Conservation (phyloP, 2,888 invertebrate genomes). For the Gasteruption jaculator region DNA sequence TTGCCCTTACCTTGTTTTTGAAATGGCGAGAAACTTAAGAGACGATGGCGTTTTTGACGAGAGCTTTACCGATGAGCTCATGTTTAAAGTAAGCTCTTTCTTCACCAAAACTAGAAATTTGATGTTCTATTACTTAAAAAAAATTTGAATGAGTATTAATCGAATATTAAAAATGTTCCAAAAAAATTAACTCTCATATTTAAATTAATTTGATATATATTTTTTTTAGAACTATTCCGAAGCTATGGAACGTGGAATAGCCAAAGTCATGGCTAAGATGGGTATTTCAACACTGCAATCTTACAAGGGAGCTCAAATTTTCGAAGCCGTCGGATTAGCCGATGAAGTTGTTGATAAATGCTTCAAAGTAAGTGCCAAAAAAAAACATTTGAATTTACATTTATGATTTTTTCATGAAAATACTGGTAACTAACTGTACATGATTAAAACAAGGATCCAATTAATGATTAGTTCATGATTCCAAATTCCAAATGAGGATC, state of each 20-base stretch:
- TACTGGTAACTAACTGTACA: conserved; percentile 12
- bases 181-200: neutral
- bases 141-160: conserved; percentile 11
- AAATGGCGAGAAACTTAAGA: conserved; percentile 82
- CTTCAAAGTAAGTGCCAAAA: conserved; percentile 72
- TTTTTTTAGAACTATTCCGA: conserved; percentile 70
- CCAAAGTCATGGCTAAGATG: conserved; percentile 99
- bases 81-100: conserved; percentile 60
- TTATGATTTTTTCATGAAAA: neutral
- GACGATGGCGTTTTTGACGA: conserved; percentile 81
- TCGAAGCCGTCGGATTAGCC: conserved; percentile 94
- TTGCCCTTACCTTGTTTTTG: conserved; percentile 95
- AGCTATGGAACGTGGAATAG: conserved; percentile 86
- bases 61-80: conserved; percentile 70
- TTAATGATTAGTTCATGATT: conserved; percentile 38
- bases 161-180: conserved; percentile 5
- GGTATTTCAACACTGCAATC: conserved; percentile 98
- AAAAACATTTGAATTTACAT: conserved; percentile 8
- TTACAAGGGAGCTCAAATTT: conserved; percentile 98
- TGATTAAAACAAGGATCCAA: conserved; percentile 43
- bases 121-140: conserved; percentile 10
- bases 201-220: conserved; percentile 3
- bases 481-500: conserved; percentile 29
- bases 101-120: conserved; percentile 11
- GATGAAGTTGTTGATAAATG: conserved; percentile 92